These are phyloP conservation scores for Anguilla pacifica DNA, from an alignment of 2,797 vertebrate species.

Conservation along the genomic window DNA sequence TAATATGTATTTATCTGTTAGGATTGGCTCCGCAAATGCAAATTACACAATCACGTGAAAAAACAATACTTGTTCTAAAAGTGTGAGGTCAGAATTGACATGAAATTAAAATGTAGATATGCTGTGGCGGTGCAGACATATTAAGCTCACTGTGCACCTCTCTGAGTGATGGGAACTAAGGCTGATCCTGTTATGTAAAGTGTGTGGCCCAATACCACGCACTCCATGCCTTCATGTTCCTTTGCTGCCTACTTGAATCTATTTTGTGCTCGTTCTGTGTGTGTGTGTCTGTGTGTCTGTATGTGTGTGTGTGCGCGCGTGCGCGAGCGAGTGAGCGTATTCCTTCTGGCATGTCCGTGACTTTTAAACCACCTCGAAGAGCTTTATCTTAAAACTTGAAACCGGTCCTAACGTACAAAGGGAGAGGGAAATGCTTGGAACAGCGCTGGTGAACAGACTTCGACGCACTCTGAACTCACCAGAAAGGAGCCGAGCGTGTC, in stretches of 20 bases:
- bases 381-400: constrained; percentile 60
- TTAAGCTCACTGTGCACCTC: background rate
- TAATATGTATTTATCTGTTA: background rate
- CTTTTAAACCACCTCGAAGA: constrained; percentile 68
- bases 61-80: constrained; percentile 5
- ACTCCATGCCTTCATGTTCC: background rate
- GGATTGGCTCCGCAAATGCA: constrained; percentile 2
- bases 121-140: background rate
- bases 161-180: constrained; percentile 22
- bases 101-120: background rate
- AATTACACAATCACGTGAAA: background rate
- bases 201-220: constrained; percentile 19
- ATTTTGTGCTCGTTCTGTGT: background rate
- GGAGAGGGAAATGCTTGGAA: constrained; percentile 8
- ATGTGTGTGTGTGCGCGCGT: background rate
- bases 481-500: constrained; percentile 15
- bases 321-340: background rate
- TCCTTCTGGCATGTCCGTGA: constrained; percentile 55
- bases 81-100: constrained; percentile 18
- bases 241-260: constrained; percentile 26
- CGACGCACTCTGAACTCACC: constrained; percentile 56
- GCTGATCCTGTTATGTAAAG: constrained; percentile 30
- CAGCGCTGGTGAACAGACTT: constrained; percentile 32
- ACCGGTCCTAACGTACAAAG: constrained; percentile 18
- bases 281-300: background rate